These are phyloP conservation scores for Lagocephalus sceleratus DNA, from an alignment of 2,797 vertebrate species.

Conservation along the genomic window DNA sequence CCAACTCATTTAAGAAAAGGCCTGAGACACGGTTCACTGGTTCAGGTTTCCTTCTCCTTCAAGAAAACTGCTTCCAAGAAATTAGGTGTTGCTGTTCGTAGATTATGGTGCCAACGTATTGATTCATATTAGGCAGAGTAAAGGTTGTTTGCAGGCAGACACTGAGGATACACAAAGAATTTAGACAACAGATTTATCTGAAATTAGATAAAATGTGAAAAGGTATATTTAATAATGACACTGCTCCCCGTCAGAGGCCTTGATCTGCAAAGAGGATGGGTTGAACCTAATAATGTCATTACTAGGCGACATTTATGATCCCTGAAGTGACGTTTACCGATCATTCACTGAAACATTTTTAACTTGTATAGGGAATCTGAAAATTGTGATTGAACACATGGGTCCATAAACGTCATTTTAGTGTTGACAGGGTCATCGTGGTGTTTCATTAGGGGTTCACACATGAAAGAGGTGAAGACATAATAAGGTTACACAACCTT, in stretches of 20 bases:
- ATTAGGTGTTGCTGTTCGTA: constrained; percentile 1
- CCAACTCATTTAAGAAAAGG: constrained; percentile 13
- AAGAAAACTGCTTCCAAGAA: not conserved
- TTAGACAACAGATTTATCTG: not conserved
- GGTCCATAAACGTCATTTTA: not conserved
- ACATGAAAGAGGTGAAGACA: not conserved
- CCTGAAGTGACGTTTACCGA: too few species aligned
- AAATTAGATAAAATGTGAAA: not conserved
- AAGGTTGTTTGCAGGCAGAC: too few species aligned
- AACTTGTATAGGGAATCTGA: too few species aligned
- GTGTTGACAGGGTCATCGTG: not conserved
- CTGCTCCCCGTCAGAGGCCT: too few species aligned
- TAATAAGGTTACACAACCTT: not conserved
- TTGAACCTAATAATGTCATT: too few species aligned
- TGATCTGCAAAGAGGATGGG: too few species aligned
- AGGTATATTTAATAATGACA: too few species aligned
- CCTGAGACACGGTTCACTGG: not conserved
- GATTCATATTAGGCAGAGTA: too few species aligned
- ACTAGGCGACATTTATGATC: too few species aligned
- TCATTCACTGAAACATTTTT: too few species aligned
- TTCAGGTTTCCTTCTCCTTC: constrained; percentile 13
- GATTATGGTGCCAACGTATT: not conserved
- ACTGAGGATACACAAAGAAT: not conserved
- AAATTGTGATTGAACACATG: too few species aligned
- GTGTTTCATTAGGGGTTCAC: not conserved